Base-by-base conservation (phyloP, 2,797 vertebrate species). In the Sebastes kiyomatsui region DNA sequence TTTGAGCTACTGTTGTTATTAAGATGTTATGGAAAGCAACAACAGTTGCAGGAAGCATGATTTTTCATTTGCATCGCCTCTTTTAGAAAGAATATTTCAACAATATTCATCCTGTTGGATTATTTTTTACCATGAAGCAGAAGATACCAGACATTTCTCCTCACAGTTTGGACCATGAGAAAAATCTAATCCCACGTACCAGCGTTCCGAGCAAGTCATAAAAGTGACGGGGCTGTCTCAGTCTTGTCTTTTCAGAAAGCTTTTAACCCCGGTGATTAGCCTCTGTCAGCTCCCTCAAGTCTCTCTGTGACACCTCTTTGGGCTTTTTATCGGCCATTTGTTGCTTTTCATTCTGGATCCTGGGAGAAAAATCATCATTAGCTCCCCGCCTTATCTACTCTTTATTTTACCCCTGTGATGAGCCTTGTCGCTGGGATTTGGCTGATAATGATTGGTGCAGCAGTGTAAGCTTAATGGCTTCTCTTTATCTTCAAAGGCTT, bases 401-500 rank as follows among this genome's bases (percentile, higher is more conserved):
- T 90, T 92, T 92, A 90, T 91, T 93, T 90, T 87, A 84, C 81
- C 88, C 88, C 77, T 76, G 86, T 65, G 91, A 94, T 87, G 91
- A 93, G 90, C 79, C 84, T 87, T 88, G 90, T 94, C 79, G n/a
- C 85, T 90, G 90, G 88, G 91, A 93, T 93, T 93, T 90, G 83
- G 89, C 87, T 90, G 92, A 94, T 95, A 92, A 91, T 95, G 91
- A 93, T 89, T 93, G 90, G 88, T 92, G 86, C 91, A 77, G 87
- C 88, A 68, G 84, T 90, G 84, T 91, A 90, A 81, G 84, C 91
- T 91, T 93, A 95, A 94, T 93, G 87, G 90, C 87, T 93, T 91
- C 89, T 77, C 87, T 94, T 93, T 94, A 95, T 96, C 94, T 94
- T 90, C 85, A 94, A 94, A 95, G 93, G 87, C 82, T 90, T 93